Conservation (phyloP, 2,797 vertebrate genomes). For the Xerus rutilus region DNA sequence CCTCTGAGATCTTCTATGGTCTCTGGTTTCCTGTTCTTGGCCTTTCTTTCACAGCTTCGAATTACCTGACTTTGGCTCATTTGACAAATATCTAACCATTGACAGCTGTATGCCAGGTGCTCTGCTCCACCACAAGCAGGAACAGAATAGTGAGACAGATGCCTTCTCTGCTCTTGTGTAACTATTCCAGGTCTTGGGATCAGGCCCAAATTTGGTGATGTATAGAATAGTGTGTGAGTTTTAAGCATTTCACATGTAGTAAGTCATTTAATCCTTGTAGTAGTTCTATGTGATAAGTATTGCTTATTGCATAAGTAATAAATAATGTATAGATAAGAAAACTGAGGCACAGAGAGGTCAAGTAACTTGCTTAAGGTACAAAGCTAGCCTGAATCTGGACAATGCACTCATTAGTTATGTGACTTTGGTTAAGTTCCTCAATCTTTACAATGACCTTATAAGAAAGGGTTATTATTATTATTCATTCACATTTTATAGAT, state of each 20-base stretch:
- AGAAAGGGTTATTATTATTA: background rate
- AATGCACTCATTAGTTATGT: background rate
- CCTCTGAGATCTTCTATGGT: background rate
- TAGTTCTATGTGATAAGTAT: background rate
- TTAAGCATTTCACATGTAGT: background rate
- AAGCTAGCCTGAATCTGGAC: background rate
- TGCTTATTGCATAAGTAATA: background rate
- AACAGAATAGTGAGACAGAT: background rate
- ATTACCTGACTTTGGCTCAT: background rate
- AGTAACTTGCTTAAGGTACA: background rate
- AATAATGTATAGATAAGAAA: background rate
- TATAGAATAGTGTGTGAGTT: background rate
- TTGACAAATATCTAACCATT: background rate
- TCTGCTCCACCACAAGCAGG: background rate
- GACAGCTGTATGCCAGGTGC: background rate
- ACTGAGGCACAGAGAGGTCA: background rate
- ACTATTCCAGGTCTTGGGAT: background rate
- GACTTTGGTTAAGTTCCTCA: background rate
- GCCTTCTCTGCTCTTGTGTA: background rate
- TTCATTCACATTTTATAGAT: background rate
- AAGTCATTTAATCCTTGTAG: background rate
- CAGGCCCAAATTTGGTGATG: background rate
- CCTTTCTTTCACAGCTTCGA: background rate
- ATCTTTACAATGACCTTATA: background rate
- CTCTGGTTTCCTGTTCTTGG: slow-evolving; percentile 22